These are phyloP conservation scores for Drosophila rellima DNA, from an alignment of 2,888 invertebrate species.

Conservation along the genomic window DNA sequence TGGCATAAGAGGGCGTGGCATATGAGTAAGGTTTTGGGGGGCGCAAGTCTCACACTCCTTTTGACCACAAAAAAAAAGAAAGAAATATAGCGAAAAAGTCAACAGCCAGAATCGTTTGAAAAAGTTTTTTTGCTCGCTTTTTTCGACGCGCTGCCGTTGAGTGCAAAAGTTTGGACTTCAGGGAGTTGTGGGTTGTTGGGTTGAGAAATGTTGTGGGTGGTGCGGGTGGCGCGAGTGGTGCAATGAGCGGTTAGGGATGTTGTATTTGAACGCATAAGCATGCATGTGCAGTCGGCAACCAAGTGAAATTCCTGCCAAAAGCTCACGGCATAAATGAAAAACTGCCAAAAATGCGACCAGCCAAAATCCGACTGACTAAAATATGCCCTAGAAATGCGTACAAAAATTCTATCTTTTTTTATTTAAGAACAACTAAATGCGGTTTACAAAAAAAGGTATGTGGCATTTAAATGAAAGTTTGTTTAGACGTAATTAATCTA, in stretches of 20 bases:
- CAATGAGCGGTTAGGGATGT: background rate
- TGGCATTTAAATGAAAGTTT: no score
- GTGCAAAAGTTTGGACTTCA: slow-evolving; percentile 64
- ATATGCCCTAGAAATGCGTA: slow-evolving; percentile 1
- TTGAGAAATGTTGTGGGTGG: background rate
- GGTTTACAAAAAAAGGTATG: no score
- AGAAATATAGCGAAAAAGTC: slow-evolving; percentile 41
- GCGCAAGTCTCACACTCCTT: slow-evolving; percentile 10
- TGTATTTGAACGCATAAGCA: slow-evolving; percentile 30
- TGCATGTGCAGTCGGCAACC: slow-evolving; percentile 35
- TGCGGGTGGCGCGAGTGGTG: background rate
- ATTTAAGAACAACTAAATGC: no score
- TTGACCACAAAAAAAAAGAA: slow-evolving; percentile 26
- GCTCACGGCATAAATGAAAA: slow-evolving; percentile 22
- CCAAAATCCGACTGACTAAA: background rate
- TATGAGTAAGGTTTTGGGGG: slow-evolving; percentile 27
- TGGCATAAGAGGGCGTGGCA: slow-evolving; percentile 19
- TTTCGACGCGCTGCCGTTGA: slow-evolving; percentile 33
- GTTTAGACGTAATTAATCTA: no score
- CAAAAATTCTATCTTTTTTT: background rate
- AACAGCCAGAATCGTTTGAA: slow-evolving; percentile 52
- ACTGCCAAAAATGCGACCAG: background rate
- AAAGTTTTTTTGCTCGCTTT: slow-evolving; percentile 51
- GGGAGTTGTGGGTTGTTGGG: slow-evolving; percentile 25
- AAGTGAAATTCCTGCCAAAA: slow-evolving; percentile 36